These are phyloP conservation scores for Petrocephalus microphthalmus DNA, from an alignment of 2,113 vertebrate species.

Conservation along the genomic window DNA sequence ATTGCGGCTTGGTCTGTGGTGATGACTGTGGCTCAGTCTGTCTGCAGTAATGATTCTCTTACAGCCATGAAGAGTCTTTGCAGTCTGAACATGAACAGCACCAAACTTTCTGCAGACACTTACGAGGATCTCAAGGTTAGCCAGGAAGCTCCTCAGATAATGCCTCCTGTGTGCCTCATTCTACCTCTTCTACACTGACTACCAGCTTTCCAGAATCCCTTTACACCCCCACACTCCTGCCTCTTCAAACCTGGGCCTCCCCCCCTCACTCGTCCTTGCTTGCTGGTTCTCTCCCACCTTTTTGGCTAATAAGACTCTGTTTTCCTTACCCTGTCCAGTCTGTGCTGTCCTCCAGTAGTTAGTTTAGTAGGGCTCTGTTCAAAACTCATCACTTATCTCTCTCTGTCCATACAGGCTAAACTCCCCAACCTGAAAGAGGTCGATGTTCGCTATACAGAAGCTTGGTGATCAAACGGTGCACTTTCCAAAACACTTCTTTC, in stretches of 20 bases:
- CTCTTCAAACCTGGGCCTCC: not conserved
- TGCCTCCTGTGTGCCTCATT: not conserved
- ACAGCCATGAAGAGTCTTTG: constrained; percentile 97
- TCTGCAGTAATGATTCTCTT: constrained; percentile 17
- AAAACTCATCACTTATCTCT: not conserved
- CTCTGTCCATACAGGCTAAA: constrained; percentile 71
- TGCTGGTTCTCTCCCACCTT: not conserved
- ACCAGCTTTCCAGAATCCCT: not conserved
- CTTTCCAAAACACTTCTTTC: not conserved
- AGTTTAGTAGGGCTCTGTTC: not conserved
- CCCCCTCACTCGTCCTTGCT: not conserved
- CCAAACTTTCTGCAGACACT: constrained; percentile 97
- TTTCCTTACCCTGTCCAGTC: not conserved
- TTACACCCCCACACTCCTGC: not conserved
- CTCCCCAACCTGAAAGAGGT: constrained; percentile 96
- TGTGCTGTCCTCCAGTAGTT: not conserved
- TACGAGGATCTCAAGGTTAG: constrained; percentile 95
- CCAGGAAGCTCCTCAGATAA: not conserved
- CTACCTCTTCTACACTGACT: not conserved
- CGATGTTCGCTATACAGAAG: constrained; percentile 96
- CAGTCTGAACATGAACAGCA: constrained; percentile 99
- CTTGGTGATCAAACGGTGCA: constrained; percentile 73
- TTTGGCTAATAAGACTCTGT: not conserved
- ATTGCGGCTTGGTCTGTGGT: not conserved
- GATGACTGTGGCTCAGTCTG: not conserved